A percentile compares a stretch with the other conserved stretches of the same genome.
phyloP scores from a whole-genome alignment of 2,797 vertebrate genomes.

The Crenichthys baileyi region DNA sequence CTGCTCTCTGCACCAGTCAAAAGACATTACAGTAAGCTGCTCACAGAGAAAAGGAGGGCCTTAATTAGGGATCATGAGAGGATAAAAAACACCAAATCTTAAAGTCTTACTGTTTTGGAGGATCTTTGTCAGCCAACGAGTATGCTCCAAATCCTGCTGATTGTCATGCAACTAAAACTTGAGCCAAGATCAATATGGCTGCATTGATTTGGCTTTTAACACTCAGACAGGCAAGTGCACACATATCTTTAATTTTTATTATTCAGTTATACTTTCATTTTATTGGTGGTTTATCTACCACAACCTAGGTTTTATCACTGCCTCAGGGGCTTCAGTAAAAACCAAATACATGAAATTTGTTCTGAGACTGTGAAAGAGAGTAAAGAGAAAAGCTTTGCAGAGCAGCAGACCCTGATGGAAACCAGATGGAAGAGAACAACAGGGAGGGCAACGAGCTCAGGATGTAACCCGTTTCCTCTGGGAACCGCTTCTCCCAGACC shows the following conservation, averaged over 20 bases:
- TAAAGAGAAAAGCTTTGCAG: slow-evolving; percentile 36
- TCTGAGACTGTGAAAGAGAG: background rate
- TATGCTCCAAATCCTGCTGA: background rate
- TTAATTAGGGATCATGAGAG: slow-evolving; percentile 19
- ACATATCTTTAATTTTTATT: slow-evolving; percentile 6
- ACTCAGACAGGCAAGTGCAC: background rate
- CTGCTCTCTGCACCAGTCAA: slow-evolving; percentile 21
- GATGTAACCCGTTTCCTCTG: slow-evolving; percentile 63
- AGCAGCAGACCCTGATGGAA: slow-evolving; percentile 66
- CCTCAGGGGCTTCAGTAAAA: background rate
- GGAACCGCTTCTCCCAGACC: slow-evolving; percentile 61
- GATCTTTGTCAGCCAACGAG: background rate
- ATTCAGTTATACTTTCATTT: background rate
- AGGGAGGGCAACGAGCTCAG: slow-evolving; percentile 55
- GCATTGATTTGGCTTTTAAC: background rate
- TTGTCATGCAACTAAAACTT: slow-evolving; percentile 14
- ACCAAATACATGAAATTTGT: background rate
- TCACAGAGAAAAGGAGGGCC: slow-evolving; percentile 18
- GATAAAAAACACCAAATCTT: slow-evolving; percentile 28
- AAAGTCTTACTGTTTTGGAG: slow-evolving; percentile 7
- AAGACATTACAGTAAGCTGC: slow-evolving; percentile 29
- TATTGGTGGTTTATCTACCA: background rate
- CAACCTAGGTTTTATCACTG: background rate
- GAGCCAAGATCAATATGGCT: background rate
- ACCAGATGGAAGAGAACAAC: slow-evolving; percentile 76